These are phyloP conservation scores for Aporophyla nigra DNA, from an alignment of 2,888 invertebrate genomes.

Conservation along the genomic window DNA sequence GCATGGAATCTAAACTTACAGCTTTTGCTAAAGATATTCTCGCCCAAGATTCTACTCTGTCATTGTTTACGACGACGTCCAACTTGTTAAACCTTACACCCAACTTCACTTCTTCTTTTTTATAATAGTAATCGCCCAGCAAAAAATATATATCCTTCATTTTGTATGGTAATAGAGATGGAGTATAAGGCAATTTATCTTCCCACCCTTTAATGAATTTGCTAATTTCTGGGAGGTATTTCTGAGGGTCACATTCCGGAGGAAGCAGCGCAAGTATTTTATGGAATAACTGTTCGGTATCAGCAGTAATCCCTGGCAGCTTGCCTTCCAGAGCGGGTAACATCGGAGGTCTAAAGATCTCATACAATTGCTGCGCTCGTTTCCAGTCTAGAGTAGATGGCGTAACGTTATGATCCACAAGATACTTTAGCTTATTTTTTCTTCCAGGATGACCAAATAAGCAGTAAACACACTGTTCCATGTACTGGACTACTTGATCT, in stretches of 20 bases:
- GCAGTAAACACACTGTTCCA: conserved; percentile 96
- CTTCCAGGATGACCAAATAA: conserved; percentile 95
- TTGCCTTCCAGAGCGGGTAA: conserved; percentile 95
- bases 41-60: conserved; percentile 97
- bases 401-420: conserved; percentile 94
- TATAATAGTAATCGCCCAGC: conserved; percentile 98
- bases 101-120: conserved; percentile 94
- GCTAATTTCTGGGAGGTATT: conserved; percentile 91
- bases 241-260: conserved; percentile 92
- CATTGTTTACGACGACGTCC: conserved; percentile 95
- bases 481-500: conserved; percentile 93
- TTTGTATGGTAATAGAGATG: conserved; percentile 90
- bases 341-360: conserved; percentile 95
- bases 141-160: conserved; percentile 96
- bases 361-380: conserved; percentile 94
- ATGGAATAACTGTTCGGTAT: conserved; percentile 94
- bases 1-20: conserved; percentile 94
- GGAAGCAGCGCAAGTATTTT: conserved; percentile 94
- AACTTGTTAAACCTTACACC: conserved; percentile 95
- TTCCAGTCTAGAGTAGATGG: conserved; percentile 94
- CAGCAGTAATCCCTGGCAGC: conserved; percentile 94
- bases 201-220: conserved; percentile 93
- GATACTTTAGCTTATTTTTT: conserved; percentile 91
- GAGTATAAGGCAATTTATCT: conserved; percentile 90
- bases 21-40: conserved; percentile 96